Percentiles rank a stretch among this genome's conserved stretches.
Evolutionary conservation across 2,888 invertebrate genomes (phyloP).

Genomic region (Parnassius glacialis): DNA sequence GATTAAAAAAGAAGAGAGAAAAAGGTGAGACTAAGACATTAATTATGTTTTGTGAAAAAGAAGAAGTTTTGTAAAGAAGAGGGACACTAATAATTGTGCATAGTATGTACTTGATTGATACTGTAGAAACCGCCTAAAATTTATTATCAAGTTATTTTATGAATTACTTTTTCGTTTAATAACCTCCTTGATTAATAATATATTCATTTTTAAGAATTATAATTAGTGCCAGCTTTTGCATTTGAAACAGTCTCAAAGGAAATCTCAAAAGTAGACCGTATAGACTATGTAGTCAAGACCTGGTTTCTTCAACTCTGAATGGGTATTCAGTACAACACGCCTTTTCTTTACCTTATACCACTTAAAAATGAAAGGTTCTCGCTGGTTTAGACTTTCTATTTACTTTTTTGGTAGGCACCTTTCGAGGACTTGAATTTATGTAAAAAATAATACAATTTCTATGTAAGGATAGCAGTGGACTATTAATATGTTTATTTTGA

Average conservation of each 20-base stretch:
- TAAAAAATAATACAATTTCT: background rate
- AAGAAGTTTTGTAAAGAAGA: too few species aligned
- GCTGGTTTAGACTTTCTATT: constrained; percentile 10
- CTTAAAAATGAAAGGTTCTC: constrained; percentile 19
- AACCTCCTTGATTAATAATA: too few species aligned
- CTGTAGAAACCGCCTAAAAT: too few species aligned
- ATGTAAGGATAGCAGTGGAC: too few species aligned
- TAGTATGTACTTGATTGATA: too few species aligned
- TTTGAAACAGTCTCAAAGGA: constrained; percentile 23
- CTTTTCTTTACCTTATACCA: constrained; percentile 25
- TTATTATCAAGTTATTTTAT: too few species aligned
- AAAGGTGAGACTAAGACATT: too few species aligned
- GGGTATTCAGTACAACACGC: constrained; percentile 23
- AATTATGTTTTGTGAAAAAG: too few species aligned
- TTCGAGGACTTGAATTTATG: background rate
- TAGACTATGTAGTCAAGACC: constrained; percentile 22
- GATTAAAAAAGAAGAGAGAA: too few species aligned
- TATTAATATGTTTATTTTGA: too few species aligned
- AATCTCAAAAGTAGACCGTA: constrained; percentile 20
- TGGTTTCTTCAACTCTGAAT: constrained; percentile 27
- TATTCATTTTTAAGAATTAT: constrained; percentile 9
- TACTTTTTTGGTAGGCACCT: constrained; percentile 16
- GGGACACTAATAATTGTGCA: too few species aligned
- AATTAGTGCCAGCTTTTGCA: constrained; percentile 13
- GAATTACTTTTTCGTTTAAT: too few species aligned